Evolutionary conservation across 1,140 invertebrate genomes (phyloP).

Genomic region (Maconellicoccus hirsutus): DNA sequence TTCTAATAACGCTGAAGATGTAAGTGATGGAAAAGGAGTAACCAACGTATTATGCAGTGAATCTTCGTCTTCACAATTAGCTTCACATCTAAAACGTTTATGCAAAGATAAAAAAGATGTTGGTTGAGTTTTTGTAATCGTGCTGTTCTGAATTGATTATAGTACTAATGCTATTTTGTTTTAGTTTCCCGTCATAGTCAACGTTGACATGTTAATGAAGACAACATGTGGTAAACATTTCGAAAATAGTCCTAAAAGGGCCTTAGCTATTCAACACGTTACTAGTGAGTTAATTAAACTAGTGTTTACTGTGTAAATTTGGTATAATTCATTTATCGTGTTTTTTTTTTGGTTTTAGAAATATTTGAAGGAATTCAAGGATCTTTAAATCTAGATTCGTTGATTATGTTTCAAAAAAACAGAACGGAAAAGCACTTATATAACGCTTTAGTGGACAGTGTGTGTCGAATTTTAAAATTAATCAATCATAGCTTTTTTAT

Average conservation of each 20-base stretch:
- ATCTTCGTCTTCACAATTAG: background rate
- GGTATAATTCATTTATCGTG: background rate
- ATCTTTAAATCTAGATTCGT: background rate
- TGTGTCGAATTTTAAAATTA: slow-evolving; percentile 9
- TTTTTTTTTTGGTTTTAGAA: background rate
- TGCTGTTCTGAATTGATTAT: background rate
- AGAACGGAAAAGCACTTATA: slow-evolving; percentile 8
- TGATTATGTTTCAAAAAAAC: slow-evolving; percentile 12
- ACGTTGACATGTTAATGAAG: slow-evolving; percentile 10
- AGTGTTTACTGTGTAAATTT: background rate
- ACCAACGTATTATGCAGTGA: background rate
- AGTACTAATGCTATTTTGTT: background rate
- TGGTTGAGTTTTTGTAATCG: background rate
- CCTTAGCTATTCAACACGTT: slow-evolving; percentile 10
- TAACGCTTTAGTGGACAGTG: slow-evolving; percentile 13
- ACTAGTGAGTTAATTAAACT: background rate
- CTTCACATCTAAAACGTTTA: background rate
- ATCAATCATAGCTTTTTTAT: slow-evolving; percentile 8
- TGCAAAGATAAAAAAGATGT: background rate
- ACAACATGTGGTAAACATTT: slow-evolving; percentile 11
- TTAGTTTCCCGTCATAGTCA: background rate
- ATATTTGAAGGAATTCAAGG: slow-evolving; percentile 1
- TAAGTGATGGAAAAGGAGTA: background rate
- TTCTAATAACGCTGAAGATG: background rate
- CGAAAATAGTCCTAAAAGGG: slow-evolving; percentile 6